Evolutionary conservation across 37 sponge, comb jelly and placozoan species (phyloP).

Genomic region (Aphrocallistes beatrix): DNA sequence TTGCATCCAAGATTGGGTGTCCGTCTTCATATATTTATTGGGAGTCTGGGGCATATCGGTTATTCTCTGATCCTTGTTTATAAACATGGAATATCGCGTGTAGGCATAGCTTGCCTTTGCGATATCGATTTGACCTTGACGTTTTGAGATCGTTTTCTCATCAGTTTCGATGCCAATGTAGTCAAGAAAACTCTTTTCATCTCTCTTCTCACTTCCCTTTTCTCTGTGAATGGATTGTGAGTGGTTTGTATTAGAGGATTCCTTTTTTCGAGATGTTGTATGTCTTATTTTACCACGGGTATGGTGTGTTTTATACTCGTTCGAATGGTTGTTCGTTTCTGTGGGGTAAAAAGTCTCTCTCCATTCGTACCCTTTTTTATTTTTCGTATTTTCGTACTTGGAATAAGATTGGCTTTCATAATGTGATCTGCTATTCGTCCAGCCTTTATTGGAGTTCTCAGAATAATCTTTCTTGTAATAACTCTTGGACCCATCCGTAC

Average conservation of each 20-base stretch:
- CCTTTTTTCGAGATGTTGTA: neutral
- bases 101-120: neutral
- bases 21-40: neutral
- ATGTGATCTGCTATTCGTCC: neutral
- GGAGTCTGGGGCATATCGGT: neutral
- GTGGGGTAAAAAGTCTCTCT: neutral
- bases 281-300: neutral
- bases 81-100: neutral
- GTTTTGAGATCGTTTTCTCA: neutral
- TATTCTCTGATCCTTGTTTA: neutral
- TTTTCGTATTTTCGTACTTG: neutral
- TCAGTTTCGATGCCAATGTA: neutral
- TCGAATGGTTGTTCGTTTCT: neutral
- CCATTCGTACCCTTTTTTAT: neutral
- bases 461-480: conserved; percentile 10
- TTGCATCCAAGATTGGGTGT: neutral
- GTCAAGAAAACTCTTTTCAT: neutral
- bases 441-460: neutral
- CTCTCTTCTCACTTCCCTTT: neutral
- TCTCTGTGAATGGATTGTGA: neutral
- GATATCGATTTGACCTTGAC: neutral
- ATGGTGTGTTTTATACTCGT: neutral
- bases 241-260: neutral
- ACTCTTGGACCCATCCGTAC: neutral
- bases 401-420: neutral